These are phyloP conservation scores for Phorcus lineatus DNA, from an alignment of 2,888 invertebrate genomes.

Conservation along the genomic window DNA sequence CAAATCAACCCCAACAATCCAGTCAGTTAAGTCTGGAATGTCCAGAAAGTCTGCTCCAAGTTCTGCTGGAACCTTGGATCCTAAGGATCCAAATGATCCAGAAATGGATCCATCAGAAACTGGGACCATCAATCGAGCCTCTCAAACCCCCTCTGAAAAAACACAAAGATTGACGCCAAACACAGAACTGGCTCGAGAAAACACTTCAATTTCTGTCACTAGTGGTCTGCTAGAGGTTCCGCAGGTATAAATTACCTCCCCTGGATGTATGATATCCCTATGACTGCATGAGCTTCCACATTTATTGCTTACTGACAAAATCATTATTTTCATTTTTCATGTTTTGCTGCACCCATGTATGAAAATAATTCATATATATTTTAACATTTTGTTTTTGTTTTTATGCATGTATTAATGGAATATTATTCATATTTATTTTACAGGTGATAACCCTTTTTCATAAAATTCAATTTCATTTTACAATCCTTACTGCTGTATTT, in stretches of 20 bases:
- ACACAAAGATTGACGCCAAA: not conserved
- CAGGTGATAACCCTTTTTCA: no score
- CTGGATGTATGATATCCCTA: not conserved
- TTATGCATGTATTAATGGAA: no score
- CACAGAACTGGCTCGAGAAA: not conserved
- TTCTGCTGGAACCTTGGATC: not conserved
- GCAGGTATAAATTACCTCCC: slow-evolving; percentile 6
- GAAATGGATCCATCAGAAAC: not conserved
- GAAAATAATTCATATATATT: not conserved
- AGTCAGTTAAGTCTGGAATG: not conserved
- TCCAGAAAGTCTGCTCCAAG: not conserved
- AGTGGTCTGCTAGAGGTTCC: slow-evolving; percentile 13
- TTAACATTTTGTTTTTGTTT: no score
- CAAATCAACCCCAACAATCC: not conserved
- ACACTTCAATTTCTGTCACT: not conserved
- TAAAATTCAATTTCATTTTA: no score
- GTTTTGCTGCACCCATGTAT: not conserved
- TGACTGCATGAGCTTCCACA: not conserved
- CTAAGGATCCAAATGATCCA: not conserved
- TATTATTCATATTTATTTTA: no score
- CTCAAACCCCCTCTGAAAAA: not conserved
- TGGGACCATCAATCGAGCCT: not conserved
- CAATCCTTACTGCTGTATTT: no score
- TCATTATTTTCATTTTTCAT: not conserved
- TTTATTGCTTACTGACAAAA: not conserved